These are phyloP conservation scores for Macrosteles quadrilineatus DNA, from an alignment of 1,140 invertebrate genomes.

Conservation along the genomic window DNA sequence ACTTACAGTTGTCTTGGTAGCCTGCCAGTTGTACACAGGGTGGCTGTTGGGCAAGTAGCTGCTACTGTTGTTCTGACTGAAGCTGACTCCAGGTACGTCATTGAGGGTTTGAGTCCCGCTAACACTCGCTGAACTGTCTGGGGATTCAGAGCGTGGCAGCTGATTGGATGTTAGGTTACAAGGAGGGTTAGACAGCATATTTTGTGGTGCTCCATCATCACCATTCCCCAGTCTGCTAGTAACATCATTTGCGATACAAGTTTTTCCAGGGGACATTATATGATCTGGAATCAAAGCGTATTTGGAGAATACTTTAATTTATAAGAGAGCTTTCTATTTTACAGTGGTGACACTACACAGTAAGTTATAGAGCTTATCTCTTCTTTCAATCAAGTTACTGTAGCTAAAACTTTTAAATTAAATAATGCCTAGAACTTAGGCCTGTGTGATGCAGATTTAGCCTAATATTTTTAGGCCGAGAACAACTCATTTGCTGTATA, in stretches of 20 bases:
- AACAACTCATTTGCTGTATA: too few relatives aligned
- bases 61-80: neutral
- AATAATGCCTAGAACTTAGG: too few relatives aligned
- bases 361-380: too few relatives aligned
- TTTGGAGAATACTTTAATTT: too few relatives aligned
- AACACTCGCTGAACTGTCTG: neutral
- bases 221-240: neutral
- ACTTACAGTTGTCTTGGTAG: constrained; percentile 67
- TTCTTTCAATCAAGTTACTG: too few relatives aligned
- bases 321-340: too few relatives aligned
- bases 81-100: neutral
- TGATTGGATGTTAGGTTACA: neutral
- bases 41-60: neutral
- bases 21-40: constrained; percentile 61
- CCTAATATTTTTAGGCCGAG: too few relatives aligned
- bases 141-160: neutral
- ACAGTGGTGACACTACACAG: too few relatives aligned
- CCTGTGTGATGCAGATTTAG: too few relatives aligned
- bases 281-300: neutral
- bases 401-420: too few relatives aligned
- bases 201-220: neutral
- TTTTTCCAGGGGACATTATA: neutral
- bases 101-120: neutral
- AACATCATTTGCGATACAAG: neutral
- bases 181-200: constrained; percentile 2